Evolutionary conservation across 2,113 vertebrate genomes (phyloP).

Genomic region (Ursus arctos): DNA sequence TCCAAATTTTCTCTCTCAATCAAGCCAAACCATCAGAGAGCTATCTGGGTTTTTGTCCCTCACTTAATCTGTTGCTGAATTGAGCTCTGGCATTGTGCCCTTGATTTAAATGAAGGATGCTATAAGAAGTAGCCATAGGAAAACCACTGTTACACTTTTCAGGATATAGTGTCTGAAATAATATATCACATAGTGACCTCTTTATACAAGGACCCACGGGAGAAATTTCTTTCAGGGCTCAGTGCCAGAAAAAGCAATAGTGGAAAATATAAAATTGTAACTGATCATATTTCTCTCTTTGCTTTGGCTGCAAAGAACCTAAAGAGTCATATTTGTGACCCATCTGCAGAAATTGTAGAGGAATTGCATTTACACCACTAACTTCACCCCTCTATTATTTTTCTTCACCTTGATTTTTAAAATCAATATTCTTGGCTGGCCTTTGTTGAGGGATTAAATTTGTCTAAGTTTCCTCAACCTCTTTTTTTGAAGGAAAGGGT

Average conservation of each 20-base stretch:
- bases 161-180: slow-evolving; percentile 22
- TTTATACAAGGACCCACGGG: slow-evolving; percentile 62
- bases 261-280: slow-evolving; percentile 72
- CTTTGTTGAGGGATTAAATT: slow-evolving; percentile 25
- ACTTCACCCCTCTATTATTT: slow-evolving; percentile 27
- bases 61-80: neutral
- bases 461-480: neutral
- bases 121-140: neutral
- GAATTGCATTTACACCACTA: neutral
- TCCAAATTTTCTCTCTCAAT: neutral
- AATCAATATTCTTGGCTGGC: slow-evolving; percentile 10
- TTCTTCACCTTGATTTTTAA: slow-evolving; percentile 39
- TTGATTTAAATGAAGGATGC: slow-evolving; percentile 37
- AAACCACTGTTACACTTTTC: slow-evolving; percentile 27
- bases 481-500: neutral
- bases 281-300: slow-evolving; percentile 68
- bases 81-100: slow-evolving; percentile 23
- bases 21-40: neutral
- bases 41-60: neutral
- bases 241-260: slow-evolving; percentile 65
- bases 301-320: slow-evolving; percentile 54
- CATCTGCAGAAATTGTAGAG: slow-evolving; percentile 20
- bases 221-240: slow-evolving; percentile 64
- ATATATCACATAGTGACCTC: slow-evolving; percentile 60
- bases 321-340: slow-evolving; percentile 40